Conservation (phyloP, 2,113 vertebrate genomes). For the Oriolus oriolus region DNA sequence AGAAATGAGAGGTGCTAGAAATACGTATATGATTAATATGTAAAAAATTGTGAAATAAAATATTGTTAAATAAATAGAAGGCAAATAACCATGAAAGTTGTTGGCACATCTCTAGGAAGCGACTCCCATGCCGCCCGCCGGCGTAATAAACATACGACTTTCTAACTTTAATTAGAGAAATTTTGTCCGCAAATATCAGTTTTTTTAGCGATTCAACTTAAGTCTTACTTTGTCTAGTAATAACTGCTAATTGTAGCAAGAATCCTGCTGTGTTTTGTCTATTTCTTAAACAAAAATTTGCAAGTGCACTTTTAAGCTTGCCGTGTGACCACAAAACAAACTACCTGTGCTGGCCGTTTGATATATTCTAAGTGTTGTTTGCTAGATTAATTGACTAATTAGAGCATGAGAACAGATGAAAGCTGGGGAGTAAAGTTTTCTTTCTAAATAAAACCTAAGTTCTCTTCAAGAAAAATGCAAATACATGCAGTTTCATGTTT, state of each 20-base stretch:
- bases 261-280: not conserved
- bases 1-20: too few species aligned
- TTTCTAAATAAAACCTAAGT: not conserved
- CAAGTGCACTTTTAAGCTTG: not conserved
- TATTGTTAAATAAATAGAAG: too few species aligned
- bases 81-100: too few species aligned
- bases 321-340: not conserved
- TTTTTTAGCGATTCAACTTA: too few species aligned
- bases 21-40: too few species aligned
- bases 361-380: not conserved
- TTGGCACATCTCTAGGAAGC: too few species aligned
- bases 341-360: not conserved
- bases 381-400: not conserved
- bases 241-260: not conserved
- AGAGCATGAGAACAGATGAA: not conserved
- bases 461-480: not conserved
- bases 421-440: not conserved
- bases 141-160: too few species aligned
- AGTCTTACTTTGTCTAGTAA: not conserved
- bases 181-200: too few species aligned
- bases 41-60: too few species aligned
- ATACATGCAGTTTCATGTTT: not conserved
- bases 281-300: not conserved
- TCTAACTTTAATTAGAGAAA: too few species aligned
- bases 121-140: too few species aligned